Evolutionary conservation across 2,113 vertebrate genomes (phyloP).

Genomic region (Turnix velox): DNA sequence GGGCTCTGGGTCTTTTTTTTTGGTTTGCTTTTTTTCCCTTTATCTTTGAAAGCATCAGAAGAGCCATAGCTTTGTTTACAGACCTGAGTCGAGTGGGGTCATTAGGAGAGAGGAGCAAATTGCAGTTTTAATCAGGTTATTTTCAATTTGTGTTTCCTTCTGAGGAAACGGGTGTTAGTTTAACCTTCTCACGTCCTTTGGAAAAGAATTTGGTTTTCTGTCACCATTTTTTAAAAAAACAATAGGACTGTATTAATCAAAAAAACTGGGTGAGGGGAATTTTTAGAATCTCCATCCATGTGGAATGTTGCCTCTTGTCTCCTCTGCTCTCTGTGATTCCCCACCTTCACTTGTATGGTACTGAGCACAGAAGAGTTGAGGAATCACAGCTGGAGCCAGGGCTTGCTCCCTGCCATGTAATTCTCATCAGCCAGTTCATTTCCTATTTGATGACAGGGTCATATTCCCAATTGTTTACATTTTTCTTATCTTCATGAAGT

Average conservation of each 20-base stretch:
- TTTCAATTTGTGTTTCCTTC: conserved; percentile 23
- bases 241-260: conserved; percentile 35
- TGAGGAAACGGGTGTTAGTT: neutral
- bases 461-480: conserved; percentile 35
- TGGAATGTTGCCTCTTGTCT: accelerated
- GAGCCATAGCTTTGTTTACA: conserved; percentile 68
- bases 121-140: conserved; percentile 57
- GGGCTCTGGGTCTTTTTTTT: neutral
- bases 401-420: neutral
- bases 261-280: neutral
- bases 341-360: neutral
- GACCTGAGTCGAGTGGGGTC: conserved; percentile 7
- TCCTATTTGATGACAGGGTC: neutral
- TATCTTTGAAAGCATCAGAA: conserved; percentile 2
- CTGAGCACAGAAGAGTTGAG: neutral
- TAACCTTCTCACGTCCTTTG: conserved; percentile 5
- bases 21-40: neutral
- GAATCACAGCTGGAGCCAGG: neutral
- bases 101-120: neutral
- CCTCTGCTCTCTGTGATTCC: neutral
- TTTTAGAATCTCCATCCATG: neutral
- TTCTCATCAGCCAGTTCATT: neutral
- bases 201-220: neutral
- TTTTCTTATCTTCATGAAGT: conserved; percentile 39
- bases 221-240: neutral